Conservation (phyloP, 2,888 invertebrate genomes). For the Megamerina dolium region DNA sequence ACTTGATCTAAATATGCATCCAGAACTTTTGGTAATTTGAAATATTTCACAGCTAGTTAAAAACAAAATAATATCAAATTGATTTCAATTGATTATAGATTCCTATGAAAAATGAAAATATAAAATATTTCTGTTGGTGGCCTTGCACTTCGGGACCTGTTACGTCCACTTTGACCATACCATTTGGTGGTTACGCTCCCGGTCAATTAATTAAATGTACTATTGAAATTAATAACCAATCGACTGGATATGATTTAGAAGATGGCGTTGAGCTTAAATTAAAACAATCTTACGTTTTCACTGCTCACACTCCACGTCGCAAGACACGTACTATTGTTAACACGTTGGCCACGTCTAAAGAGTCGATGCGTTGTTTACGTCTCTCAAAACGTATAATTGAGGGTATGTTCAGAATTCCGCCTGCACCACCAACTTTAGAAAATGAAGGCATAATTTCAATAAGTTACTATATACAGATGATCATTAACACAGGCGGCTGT, state of each 20-base stretch:
- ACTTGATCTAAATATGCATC: slow-evolving; percentile 69
- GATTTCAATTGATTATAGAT: slow-evolving; percentile 10
- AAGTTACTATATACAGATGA: slow-evolving; percentile 20
- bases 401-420: slow-evolving; percentile 24
- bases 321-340: slow-evolving; percentile 16
- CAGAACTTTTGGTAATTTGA: slow-evolving; percentile 59
- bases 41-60: too few relatives aligned
- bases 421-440: slow-evolving; percentile 29
- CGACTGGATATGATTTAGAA: slow-evolving; percentile 48
- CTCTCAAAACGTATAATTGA: slow-evolving; percentile 24
- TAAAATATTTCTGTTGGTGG: slow-evolving; percentile 31
- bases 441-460: slow-evolving; percentile 23
- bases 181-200: slow-evolving; percentile 64
- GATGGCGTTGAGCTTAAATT: slow-evolving; percentile 23
- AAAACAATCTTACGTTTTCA: slow-evolving; percentile 23
- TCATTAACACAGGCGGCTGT: slow-evolving; percentile 20
- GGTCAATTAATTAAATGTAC: slow-evolving; percentile 63
- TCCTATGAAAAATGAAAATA: slow-evolving; percentile 16
- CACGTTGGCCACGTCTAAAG: slow-evolving; percentile 11
- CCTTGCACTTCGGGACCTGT: slow-evolving; percentile 29
- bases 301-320: slow-evolving; percentile 23
- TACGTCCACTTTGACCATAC: slow-evolving; percentile 43
- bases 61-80: background rate
- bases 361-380: slow-evolving; percentile 15
- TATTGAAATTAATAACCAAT: slow-evolving; percentile 65